Evolutionary conservation across 1,140 invertebrate species (phyloP).

Genomic region (Pseudomyrmex concolor): DNA sequence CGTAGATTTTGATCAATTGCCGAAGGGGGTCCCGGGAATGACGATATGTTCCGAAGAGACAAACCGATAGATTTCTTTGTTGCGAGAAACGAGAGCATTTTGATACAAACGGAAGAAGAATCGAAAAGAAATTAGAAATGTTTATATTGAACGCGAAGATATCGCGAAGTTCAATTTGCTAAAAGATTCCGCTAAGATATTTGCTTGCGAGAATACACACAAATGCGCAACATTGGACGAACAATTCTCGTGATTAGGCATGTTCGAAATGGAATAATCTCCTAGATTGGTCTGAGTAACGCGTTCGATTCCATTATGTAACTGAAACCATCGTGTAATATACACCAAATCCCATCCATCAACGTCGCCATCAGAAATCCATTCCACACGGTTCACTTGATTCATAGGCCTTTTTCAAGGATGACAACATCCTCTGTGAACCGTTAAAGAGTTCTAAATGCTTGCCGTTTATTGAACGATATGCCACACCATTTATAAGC

Average conservation of each 20-base stretch:
- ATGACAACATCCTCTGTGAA: conserved; percentile 26
- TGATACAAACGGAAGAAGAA: background rate
- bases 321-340: conserved; percentile 45
- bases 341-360: conserved; percentile 62
- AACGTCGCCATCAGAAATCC: conserved; percentile 68
- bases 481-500: background rate
- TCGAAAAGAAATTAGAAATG: background rate
- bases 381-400: conserved; percentile 38
- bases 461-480: conserved; percentile 2
- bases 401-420: conserved; percentile 9
- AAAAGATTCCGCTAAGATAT: too few relatives aligned
- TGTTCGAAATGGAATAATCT: conserved; percentile 16
- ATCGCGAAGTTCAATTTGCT: conserved; percentile 18
- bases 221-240: background rate
- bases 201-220: too few relatives aligned
- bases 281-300: conserved; percentile 17
- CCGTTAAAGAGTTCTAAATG: conserved; percentile 64
- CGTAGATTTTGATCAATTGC: conserved; percentile 18
- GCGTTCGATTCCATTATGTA: conserved; percentile 28
- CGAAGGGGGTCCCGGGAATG: background rate
- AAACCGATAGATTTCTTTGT: background rate
- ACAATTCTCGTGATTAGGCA: background rate
- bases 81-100: background rate
- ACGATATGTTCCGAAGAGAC: background rate
- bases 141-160: background rate